Conservation (phyloP, 1,140 invertebrate genomes). For the Drosophila gunungcola region DNA sequence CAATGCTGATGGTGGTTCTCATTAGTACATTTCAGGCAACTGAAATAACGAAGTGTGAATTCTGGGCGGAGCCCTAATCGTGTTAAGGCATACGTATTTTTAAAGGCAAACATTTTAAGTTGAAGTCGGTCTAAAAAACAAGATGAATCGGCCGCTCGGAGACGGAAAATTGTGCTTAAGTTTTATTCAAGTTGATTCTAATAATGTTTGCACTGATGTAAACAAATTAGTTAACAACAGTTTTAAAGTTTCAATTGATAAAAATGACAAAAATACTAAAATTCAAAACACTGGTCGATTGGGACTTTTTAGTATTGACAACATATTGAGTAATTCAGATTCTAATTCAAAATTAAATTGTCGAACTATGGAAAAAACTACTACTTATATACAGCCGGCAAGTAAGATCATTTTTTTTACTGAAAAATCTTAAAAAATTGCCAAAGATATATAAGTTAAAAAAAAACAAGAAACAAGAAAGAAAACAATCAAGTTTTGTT, state of each 20-base stretch:
- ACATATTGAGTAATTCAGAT: not conserved
- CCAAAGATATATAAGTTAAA: no score
- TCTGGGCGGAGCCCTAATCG: not conserved
- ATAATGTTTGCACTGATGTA: no score
- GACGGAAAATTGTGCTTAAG: not conserved
- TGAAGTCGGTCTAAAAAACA: not conserved
- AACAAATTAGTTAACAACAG: no score
- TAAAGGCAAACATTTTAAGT: not conserved
- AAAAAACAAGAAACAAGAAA: no score
- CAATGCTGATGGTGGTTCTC: slow-evolving; percentile 1
- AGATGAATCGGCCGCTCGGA: slow-evolving; percentile 1
- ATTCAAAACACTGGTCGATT: not conserved
- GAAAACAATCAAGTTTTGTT: no score
- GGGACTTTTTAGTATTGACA: slow-evolving; percentile 2
- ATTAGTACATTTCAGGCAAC: slow-evolving; percentile 13
- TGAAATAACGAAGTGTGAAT: slow-evolving; percentile 13
- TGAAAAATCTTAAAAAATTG: not conserved
- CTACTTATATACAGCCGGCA: not conserved
- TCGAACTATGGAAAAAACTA: not conserved
- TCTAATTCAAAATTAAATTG: not conserved
- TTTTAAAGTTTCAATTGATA: not conserved
- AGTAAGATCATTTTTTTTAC: not conserved
- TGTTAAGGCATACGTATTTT: slow-evolving; percentile 1
- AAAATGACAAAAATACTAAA: not conserved
- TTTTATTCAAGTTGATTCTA: not conserved